Conservation (phyloP, 2,113 vertebrate species). For the Gallinago jamesoni region DNA sequence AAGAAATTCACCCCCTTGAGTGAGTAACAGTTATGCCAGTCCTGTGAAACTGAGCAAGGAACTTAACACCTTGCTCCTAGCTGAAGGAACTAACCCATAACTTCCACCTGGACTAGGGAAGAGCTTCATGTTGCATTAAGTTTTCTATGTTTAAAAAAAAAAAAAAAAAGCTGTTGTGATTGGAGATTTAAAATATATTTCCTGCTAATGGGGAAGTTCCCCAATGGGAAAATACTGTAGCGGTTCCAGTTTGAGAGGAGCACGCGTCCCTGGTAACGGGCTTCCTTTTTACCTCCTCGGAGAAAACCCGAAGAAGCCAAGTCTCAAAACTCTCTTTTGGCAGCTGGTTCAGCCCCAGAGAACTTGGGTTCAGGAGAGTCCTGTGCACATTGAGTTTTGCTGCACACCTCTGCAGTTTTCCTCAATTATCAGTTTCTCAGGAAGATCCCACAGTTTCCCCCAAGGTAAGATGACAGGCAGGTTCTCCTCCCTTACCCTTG, state of each 20-base stretch:
- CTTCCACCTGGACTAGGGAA: background rate
- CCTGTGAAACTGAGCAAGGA: background rate
- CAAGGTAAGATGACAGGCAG: background rate
- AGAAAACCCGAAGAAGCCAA: background rate
- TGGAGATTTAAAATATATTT: background rate
- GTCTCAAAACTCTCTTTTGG: background rate
- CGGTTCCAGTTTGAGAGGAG: background rate
- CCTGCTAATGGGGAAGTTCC: background rate
- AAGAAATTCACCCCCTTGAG: background rate
- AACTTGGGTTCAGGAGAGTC: background rate
- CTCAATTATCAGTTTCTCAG: background rate
- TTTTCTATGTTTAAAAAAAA: background rate
- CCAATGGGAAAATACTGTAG: background rate
- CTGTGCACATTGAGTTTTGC: background rate
- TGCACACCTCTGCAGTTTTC: background rate
- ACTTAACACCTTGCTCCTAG: background rate
- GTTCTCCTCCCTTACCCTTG: background rate
- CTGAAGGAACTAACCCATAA: background rate
- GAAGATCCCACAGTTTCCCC: conserved; percentile 19
- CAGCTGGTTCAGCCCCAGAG: background rate
- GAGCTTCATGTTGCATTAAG: background rate
- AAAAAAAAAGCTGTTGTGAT: background rate
- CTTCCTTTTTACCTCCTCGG: background rate
- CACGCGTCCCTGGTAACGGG: background rate
- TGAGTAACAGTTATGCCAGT: background rate